Conservation (phyloP, 1,140 invertebrate genomes). For the Popillia japonica region DNA sequence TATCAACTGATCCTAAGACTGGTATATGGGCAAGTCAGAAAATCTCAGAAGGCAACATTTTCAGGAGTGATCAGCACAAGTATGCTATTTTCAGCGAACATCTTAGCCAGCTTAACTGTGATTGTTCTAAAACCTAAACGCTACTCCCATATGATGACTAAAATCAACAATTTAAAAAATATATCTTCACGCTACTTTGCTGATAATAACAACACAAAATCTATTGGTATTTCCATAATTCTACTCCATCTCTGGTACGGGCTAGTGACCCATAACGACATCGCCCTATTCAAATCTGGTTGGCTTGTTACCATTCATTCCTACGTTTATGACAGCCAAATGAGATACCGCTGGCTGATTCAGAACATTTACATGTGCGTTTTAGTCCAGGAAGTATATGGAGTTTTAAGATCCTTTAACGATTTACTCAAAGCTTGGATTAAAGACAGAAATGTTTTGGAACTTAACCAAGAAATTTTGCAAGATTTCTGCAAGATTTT, state of each 20-base stretch:
- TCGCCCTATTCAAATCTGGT: background rate
- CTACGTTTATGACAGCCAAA: background rate
- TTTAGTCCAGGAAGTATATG: background rate
- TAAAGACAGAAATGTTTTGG: too few relatives aligned
- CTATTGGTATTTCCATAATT: background rate
- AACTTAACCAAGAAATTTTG: background rate
- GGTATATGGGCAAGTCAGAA: background rate
- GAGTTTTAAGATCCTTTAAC: background rate
- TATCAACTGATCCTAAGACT: background rate
- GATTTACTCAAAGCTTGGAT: background rate
- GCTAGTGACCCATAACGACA: background rate
- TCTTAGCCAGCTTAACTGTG: background rate
- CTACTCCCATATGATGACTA: background rate
- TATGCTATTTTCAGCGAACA: background rate
- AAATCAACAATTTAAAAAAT: background rate
- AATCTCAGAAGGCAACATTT: background rate
- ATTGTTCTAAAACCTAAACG: background rate
- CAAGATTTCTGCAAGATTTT: background rate
- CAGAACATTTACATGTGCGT: background rate
- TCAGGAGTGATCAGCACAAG: background rate
- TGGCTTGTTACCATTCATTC: background rate
- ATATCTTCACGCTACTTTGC: background rate
- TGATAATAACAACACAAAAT: background rate
- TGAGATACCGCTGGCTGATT: background rate
- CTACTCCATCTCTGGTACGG: background rate